A percentile compares a stretch with the other conserved stretches of the same genome.
These are phyloP conservation scores for Cirrhinus mrigala DNA, from an alignment of 2,797 vertebrate species.

Conservation along the genomic window DNA sequence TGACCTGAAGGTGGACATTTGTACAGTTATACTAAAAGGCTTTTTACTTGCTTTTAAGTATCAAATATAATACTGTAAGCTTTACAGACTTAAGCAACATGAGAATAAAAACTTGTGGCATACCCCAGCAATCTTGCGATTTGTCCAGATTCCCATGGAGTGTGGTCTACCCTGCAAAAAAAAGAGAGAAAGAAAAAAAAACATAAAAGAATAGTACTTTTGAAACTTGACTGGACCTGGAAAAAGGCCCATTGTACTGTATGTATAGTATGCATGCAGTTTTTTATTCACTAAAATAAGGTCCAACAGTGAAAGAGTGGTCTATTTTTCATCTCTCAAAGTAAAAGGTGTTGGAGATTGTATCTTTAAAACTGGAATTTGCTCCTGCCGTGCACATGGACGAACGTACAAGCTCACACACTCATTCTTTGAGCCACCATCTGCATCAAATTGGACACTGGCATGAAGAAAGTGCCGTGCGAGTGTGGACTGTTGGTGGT, in stretches of 20 bases:
- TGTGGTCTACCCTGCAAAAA: constrained; percentile 1
- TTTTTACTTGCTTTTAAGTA: too few species aligned
- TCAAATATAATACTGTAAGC: neutral
- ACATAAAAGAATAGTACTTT: neutral
- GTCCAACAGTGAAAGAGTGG: neutral
- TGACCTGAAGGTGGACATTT: too few species aligned
- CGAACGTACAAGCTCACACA: neutral
- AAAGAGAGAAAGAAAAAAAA: neutral
- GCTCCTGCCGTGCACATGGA: neutral
- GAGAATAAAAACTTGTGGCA: neutral
- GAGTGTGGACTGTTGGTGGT: constrained; percentile 37
- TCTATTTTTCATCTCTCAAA: constrained; percentile 26
- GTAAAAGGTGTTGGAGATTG: neutral
- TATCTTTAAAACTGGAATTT: constrained; percentile 16
- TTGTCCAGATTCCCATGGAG: neutral
- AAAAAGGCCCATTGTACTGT: constrained; percentile 9
- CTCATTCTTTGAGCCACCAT: constrained; percentile 11
- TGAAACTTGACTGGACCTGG: neutral
- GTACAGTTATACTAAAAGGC: too few species aligned
- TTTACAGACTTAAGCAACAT: neutral
- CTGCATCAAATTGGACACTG: constrained; percentile 36
- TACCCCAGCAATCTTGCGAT: neutral
- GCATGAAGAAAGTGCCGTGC: constrained; percentile 9
- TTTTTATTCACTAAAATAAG: neutral
- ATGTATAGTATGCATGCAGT: neutral